Evolutionary conservation across 1,140 invertebrate genomes (phyloP).

Genomic region (Nebria ingens): DNA sequence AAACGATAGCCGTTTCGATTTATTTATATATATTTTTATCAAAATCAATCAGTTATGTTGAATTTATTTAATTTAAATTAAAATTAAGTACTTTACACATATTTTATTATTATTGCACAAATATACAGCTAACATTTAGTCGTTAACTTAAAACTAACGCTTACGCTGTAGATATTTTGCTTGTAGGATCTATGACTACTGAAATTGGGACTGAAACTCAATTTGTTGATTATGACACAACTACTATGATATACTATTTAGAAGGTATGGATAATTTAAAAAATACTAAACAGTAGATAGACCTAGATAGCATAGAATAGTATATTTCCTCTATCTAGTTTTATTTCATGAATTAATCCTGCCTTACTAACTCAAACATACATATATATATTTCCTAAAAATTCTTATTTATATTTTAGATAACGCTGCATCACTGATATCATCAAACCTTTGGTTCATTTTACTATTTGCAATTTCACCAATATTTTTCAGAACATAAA

Average conservation of each 20-base stretch:
- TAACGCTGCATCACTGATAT: background rate
- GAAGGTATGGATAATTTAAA: slow-evolving; percentile 5
- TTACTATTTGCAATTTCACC: background rate
- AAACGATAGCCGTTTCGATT: too few species aligned
- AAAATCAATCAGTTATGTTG: too few species aligned
- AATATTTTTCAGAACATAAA: background rate
- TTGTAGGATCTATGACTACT: background rate
- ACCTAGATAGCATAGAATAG: too few species aligned
- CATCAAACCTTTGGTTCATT: background rate
- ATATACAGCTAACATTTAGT: too few species aligned
- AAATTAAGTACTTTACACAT: too few species aligned
- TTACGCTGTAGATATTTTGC: background rate
- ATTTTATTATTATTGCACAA: too few species aligned
- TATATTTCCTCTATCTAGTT: too few species aligned
- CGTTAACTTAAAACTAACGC: background rate
- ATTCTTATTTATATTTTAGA: background rate
- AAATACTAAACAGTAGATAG: background rate
- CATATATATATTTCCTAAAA: too few species aligned
- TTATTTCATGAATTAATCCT: too few species aligned
- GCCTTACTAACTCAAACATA: too few species aligned
- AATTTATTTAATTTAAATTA: too few species aligned
- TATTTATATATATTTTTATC: too few species aligned
- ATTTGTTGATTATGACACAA: background rate
- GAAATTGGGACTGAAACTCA: background rate
- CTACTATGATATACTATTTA: background rate